Evolutionary conservation across 1,140 invertebrate genomes (phyloP).

Genomic region (Lanistes nyassanus): DNA sequence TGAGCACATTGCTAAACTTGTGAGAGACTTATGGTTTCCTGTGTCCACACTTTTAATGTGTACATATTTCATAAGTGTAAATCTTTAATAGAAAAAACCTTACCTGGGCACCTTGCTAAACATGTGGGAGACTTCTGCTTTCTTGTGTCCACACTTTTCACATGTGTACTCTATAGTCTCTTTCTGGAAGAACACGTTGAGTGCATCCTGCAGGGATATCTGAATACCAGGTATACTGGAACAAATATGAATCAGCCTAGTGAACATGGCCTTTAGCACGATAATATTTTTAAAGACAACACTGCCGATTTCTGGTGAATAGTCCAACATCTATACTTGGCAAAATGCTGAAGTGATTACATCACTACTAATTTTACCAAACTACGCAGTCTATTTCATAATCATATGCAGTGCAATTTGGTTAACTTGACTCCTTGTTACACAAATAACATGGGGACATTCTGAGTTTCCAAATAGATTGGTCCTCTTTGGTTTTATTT

Average conservation of each 20-base stretch:
- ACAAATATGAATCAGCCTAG: constrained; percentile 5
- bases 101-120: constrained; percentile 58
- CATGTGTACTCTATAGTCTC: constrained; percentile 60
- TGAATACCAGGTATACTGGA: constrained; percentile 34
- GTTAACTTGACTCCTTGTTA: no score
- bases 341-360: neutral
- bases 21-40: no score
- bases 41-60: no score
- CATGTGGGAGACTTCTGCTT: constrained; percentile 51
- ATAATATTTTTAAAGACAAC: neutral
- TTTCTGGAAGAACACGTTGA: constrained; percentile 55
- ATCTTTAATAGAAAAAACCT: neutral
- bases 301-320: neutral
- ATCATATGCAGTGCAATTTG: no score
- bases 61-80: neutral
- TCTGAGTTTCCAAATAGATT: no score
- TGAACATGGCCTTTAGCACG: no score
- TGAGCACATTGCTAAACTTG: no score
- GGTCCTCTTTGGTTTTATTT: no score
- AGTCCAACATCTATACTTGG: neutral
- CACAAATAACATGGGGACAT: no score
- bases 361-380: no score
- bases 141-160: constrained; percentile 55
- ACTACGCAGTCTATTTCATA: no score
- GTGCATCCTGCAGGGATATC: constrained; percentile 57